Percentiles rank a stretch among this genome's conserved stretches.
Conservation (phyloP, 2,113 vertebrate species). For the Struthidea cinerea region DNA sequence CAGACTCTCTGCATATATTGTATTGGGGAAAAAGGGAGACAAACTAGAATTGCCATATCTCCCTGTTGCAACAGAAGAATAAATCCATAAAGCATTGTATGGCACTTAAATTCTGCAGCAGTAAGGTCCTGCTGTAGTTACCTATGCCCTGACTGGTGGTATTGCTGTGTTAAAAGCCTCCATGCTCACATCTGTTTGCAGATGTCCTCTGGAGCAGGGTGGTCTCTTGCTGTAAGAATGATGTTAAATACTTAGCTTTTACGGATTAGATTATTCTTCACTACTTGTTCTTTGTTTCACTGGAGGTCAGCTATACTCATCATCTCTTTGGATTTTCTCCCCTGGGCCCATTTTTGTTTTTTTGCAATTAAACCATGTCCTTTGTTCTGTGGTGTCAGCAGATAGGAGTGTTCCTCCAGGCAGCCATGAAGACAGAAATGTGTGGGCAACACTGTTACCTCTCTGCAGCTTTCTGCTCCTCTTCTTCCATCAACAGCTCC, state of each 20-base stretch:
- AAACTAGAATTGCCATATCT: not conserved
- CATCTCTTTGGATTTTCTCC: not conserved
- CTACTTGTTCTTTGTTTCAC: not conserved
- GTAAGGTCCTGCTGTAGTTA: not conserved
- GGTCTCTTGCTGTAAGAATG: not conserved
- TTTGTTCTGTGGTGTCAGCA: not conserved
- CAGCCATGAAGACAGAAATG: not conserved
- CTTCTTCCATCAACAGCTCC: not conserved
- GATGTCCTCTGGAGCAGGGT: constrained; percentile 1
- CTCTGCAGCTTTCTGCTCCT: not conserved
- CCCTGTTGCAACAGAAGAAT: fast-evolving
- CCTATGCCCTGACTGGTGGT: not conserved
- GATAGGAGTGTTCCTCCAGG: not conserved
- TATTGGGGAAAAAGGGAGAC: not conserved
- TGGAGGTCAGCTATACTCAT: not conserved
- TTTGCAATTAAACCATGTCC: not conserved
- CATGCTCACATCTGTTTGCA: not conserved
- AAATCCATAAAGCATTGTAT: not conserved
- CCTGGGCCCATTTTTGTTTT: not conserved
- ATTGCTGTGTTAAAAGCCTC: not conserved
- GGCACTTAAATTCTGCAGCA: not conserved
- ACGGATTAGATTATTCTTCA: not conserved
- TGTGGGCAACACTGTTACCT: not conserved
- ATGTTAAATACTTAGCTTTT: not conserved
- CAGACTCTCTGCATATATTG: not conserved